phyloP scores from a whole-genome alignment of 2,888 invertebrate species.

The Ormia ochracea region DNA sequence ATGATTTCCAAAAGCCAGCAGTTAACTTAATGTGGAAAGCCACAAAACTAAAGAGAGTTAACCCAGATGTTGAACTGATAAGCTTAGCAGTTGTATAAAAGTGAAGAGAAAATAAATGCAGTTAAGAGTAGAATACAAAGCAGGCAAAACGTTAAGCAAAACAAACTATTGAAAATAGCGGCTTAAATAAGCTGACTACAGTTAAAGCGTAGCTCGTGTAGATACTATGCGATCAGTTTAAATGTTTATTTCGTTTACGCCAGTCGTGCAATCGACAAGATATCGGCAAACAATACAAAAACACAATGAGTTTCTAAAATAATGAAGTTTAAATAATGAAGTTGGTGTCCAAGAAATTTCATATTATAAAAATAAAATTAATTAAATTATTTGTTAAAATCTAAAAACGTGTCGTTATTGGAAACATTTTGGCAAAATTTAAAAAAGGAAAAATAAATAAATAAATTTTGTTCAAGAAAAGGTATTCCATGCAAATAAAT shows the following conservation, averaged over 20 bases:
- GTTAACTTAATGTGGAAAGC: neutral
- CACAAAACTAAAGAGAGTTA: neutral
- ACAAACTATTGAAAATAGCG: constrained; percentile 36
- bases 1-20: neutral
- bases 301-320: neutral
- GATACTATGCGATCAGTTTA: constrained; percentile 49
- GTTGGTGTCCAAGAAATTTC: neutral
- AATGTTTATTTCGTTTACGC: constrained; percentile 44
- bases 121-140: constrained; percentile 19
- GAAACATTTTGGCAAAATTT: neutral
- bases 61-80: constrained; percentile 1
- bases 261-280: constrained; percentile 41
- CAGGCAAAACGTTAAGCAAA: constrained; percentile 15
- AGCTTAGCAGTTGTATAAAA: constrained; percentile 6
- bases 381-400: neutral
- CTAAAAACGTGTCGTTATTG: neutral
- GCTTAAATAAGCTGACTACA: constrained; percentile 31
- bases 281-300: neutral
- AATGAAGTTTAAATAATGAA: neutral
- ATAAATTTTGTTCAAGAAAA: neutral
- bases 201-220: constrained; percentile 18
- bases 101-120: neutral
- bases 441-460: neutral
- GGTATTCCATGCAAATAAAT: neutral
- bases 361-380: neutral